Percentiles rank a stretch among this genome's conserved stretches.
These are phyloP conservation scores for Xiphydria camelus DNA, from an alignment of 2,888 invertebrate genomes.

Conservation along the genomic window DNA sequence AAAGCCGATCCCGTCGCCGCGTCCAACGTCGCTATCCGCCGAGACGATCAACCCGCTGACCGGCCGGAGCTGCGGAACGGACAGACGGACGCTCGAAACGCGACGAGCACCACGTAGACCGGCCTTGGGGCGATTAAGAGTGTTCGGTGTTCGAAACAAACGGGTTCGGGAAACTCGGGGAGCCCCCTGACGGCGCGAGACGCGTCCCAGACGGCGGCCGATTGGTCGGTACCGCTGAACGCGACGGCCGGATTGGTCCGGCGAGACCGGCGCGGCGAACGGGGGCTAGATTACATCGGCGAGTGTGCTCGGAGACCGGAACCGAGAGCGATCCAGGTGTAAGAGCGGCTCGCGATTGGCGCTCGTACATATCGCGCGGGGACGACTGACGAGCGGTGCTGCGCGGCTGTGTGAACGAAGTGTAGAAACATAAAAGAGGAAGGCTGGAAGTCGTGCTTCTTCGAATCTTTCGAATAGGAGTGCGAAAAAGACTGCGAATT, in stretches of 20 bases:
- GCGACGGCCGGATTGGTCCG: conserved; percentile 35
- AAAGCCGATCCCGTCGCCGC: no score
- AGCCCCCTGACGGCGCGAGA: conserved; percentile 36
- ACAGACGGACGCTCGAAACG: neutral
- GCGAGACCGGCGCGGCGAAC: neutral
- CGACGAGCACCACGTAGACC: conserved; percentile 17
- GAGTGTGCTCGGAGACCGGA: conserved; percentile 1
- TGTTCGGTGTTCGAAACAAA: conserved; percentile 22
- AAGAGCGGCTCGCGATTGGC: neutral
- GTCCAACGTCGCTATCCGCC: no score
- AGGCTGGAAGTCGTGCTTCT: no score
- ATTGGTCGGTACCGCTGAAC: conserved; percentile 44
- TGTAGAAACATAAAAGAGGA: no score
- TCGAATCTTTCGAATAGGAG: no score
- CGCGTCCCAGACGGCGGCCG: conserved; percentile 9
- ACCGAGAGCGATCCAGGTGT: neutral
- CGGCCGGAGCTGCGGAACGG: neutral
- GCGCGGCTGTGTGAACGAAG: no score
- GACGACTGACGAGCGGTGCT: no score
- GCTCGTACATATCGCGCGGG: no score
- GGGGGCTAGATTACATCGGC: conserved; percentile 1
- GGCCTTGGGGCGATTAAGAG: conserved; percentile 48
- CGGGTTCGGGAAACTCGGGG: conserved; percentile 42
- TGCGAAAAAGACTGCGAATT: no score
- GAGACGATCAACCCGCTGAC: neutral